These are phyloP conservation scores for Danaus melanippus DNA, from an alignment of 1,140 invertebrate genomes.

Conservation along the genomic window DNA sequence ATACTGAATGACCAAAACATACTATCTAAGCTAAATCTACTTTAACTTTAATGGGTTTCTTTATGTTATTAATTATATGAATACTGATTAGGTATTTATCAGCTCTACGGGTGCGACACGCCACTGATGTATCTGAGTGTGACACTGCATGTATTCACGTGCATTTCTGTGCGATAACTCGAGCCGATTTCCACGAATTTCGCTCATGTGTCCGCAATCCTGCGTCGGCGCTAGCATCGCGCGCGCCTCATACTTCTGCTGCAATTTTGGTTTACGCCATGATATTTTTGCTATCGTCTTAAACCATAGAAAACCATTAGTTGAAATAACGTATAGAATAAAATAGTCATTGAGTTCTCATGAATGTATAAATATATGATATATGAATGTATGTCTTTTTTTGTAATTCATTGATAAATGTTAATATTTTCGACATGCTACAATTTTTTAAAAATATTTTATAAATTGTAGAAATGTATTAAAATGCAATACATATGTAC, in stretches of 20 bases:
- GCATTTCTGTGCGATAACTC: slow-evolving; percentile 88
- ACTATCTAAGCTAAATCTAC: too few species aligned
- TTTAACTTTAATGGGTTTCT: too few species aligned
- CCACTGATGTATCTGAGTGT: slow-evolving; percentile 67
- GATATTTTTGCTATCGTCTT: slow-evolving; percentile 52
- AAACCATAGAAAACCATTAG: slow-evolving; percentile 14
- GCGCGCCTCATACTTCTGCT: slow-evolving; percentile 44
- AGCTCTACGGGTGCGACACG: slow-evolving; percentile 75
- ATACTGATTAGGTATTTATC: slow-evolving; percentile 40
- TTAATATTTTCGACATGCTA: too few species aligned
- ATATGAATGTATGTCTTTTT: neutral
- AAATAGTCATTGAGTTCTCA: neutral
- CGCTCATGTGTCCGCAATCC: slow-evolving; percentile 81
- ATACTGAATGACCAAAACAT: too few species aligned
- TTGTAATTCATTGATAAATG: too few species aligned
- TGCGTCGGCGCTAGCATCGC: slow-evolving; percentile 78
- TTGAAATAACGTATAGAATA: too few species aligned
- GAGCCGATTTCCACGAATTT: slow-evolving; percentile 83
- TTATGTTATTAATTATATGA: too few species aligned
- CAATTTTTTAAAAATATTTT: too few species aligned
- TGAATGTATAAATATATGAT: slow-evolving; percentile 4
- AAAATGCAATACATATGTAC: too few species aligned
- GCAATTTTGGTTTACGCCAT: slow-evolving; percentile 58
- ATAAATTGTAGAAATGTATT: too few species aligned
- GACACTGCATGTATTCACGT: slow-evolving; percentile 80